phyloP scores from a whole-genome alignment of 2,797 vertebrate genomes.

The Vireo griseus region DNA sequence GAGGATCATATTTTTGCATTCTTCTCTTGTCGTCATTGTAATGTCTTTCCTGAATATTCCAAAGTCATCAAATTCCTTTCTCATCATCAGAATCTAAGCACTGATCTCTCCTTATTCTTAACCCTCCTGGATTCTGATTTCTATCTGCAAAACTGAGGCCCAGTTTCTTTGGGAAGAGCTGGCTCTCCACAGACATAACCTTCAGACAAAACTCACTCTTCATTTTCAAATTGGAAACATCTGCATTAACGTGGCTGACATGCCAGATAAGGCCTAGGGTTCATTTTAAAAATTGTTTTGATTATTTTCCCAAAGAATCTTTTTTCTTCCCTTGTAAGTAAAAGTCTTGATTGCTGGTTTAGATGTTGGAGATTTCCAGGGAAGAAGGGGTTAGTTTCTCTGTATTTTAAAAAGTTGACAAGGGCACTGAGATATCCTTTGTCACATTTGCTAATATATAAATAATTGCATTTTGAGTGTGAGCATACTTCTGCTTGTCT shows the following conservation, averaged over 20 bases:
- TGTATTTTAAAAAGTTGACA: not conserved
- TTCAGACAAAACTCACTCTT: not conserved
- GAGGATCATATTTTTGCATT: not conserved
- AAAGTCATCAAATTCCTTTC: not conserved
- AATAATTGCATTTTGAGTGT: not conserved
- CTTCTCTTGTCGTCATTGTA: not conserved
- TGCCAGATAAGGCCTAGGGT: not conserved
- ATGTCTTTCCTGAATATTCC: not conserved
- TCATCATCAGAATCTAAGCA: not conserved
- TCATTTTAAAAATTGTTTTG: not conserved
- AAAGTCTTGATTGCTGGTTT: not conserved
- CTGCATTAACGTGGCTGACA: not conserved
- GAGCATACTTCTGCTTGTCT: not conserved
- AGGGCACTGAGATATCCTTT: not conserved
- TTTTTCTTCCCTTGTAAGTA: not conserved
- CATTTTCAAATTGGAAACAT: slow-evolving; percentile 6
- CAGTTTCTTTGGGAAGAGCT: not conserved
- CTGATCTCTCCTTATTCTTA: not conserved
- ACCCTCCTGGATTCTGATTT: not conserved
- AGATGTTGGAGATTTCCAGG: not conserved
- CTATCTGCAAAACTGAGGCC: not conserved
- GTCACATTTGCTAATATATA: not conserved
- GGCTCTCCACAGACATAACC: not conserved
- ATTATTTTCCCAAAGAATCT: not conserved
- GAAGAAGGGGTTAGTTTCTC: not conserved